These are phyloP conservation scores for Aepyceros melampus DNA, from an alignment of 2,113 vertebrate genomes.

Conservation along the genomic window DNA sequence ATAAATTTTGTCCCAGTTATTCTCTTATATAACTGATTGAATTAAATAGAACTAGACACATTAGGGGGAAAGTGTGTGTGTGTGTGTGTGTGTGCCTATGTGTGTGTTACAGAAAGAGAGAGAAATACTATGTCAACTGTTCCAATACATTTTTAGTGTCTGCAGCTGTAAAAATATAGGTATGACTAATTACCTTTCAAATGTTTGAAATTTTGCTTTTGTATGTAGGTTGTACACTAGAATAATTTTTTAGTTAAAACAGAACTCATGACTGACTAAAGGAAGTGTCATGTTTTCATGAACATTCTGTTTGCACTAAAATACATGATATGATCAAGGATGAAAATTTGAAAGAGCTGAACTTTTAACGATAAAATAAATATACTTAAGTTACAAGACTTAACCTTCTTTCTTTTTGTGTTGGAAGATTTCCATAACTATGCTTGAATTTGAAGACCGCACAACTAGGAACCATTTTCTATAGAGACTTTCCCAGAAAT, in stretches of 20 bases:
- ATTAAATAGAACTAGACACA: background rate
- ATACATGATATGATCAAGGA: background rate
- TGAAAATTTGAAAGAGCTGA: constrained; percentile 24
- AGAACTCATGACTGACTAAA: background rate
- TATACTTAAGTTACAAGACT: constrained; percentile 37
- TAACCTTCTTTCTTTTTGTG: constrained; percentile 37
- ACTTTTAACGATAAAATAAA: constrained; percentile 51
- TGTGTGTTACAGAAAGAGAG: background rate
- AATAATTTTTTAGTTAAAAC: background rate
- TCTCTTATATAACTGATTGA: background rate
- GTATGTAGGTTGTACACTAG: background rate
- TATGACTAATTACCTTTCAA: constrained; percentile 47
- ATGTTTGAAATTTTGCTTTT: constrained; percentile 31
- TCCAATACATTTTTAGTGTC: background rate
- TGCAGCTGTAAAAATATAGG: constrained; percentile 56
- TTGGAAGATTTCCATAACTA: constrained; percentile 34
- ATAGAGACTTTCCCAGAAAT: constrained; percentile 41
- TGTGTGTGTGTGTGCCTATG: background rate
- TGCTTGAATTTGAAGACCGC: background rate
- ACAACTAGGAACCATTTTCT: constrained; percentile 49
- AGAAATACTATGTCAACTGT: background rate
- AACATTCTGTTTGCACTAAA: constrained; percentile 38
- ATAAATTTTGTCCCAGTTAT: background rate
- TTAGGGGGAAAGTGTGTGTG: background rate
- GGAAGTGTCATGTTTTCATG: constrained; percentile 22